A percentile compares a stretch with the other conserved stretches of the same genome.
Evolutionary conservation across 2,797 vertebrate genomes (phyloP).

Genomic region (Thunnus albacares): DNA sequence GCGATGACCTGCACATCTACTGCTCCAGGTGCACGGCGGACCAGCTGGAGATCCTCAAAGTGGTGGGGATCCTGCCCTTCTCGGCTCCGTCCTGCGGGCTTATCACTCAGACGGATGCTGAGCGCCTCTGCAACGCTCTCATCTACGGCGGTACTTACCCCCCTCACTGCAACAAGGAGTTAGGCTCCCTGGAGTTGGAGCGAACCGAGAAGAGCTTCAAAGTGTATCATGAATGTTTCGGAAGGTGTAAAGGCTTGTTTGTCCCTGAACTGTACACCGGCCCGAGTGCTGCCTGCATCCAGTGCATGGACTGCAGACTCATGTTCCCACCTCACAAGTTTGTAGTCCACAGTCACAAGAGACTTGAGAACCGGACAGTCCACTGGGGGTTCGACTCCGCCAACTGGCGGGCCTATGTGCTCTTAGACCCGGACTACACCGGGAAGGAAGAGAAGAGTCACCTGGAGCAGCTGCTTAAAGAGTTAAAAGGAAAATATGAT

Average conservation of each 20-base stretch:
- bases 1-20: slow-evolving; percentile 97
- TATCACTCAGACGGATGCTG: slow-evolving; percentile 96
- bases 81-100: slow-evolving; percentile 97
- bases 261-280: slow-evolving; percentile 93
- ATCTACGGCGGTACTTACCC: slow-evolving; percentile 90
- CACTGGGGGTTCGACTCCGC: slow-evolving; percentile 99
- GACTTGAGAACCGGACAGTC: slow-evolving; percentile 96
- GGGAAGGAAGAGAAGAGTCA: slow-evolving; percentile 91
- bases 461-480: slow-evolving; percentile 91
- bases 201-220: slow-evolving; percentile 94
- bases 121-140: slow-evolving; percentile 97
- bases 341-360: slow-evolving; percentile 97
- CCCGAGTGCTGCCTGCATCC: slow-evolving; percentile 93
- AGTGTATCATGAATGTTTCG: slow-evolving; percentile 97
- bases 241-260: slow-evolving; percentile 95
- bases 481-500: slow-evolving; percentile 95
- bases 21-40: slow-evolving; percentile 97
- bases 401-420: slow-evolving; percentile 97
- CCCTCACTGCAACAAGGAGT: slow-evolving; percentile 84
- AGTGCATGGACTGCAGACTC: slow-evolving; percentile 96
- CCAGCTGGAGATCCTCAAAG: slow-evolving; percentile 97
- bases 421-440: slow-evolving; percentile 94
- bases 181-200: slow-evolving; percentile 89
- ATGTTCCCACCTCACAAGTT: slow-evolving; percentile 97
- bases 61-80: slow-evolving; percentile 96